phyloP scores from a whole-genome alignment of 2,113 vertebrate genomes.

The Edolisoma coerulescens region DNA sequence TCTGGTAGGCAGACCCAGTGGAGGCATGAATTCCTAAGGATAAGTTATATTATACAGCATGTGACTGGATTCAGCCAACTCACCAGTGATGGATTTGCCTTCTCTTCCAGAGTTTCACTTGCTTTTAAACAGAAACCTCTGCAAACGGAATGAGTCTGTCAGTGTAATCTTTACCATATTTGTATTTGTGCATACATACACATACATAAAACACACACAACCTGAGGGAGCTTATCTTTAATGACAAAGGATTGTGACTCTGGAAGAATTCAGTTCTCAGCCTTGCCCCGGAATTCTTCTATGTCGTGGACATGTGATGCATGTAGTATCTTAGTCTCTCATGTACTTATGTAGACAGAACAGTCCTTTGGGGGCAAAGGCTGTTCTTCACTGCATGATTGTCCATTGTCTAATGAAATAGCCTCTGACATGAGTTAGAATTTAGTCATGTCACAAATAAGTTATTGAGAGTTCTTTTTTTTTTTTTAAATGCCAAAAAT shows the following conservation, averaged over 20 bases:
- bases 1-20: constrained; percentile 59
- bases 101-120: constrained; percentile 39
- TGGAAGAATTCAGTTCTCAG: not conserved
- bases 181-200: not conserved
- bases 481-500: not conserved
- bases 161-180: constrained; percentile 25
- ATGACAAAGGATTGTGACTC: not conserved
- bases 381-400: not conserved
- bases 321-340: not conserved
- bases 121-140: constrained; percentile 35
- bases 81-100: constrained; percentile 51
- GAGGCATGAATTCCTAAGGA: constrained; percentile 69
- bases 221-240: not conserved
- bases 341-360: not conserved
- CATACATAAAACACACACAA: not conserved
- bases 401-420: not conserved
- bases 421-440: not conserved
- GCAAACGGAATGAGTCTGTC: not conserved
- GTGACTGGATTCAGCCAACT: constrained; percentile 61
- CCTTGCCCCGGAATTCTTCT: not conserved
- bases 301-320: not conserved
- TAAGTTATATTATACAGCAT: constrained; percentile 54
- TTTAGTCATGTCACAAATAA: not conserved
- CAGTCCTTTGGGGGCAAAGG: not conserved
- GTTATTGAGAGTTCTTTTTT: not conserved